phyloP scores from a whole-genome alignment of 2,888 invertebrate species.

The Nebria brevicollis region DNA sequence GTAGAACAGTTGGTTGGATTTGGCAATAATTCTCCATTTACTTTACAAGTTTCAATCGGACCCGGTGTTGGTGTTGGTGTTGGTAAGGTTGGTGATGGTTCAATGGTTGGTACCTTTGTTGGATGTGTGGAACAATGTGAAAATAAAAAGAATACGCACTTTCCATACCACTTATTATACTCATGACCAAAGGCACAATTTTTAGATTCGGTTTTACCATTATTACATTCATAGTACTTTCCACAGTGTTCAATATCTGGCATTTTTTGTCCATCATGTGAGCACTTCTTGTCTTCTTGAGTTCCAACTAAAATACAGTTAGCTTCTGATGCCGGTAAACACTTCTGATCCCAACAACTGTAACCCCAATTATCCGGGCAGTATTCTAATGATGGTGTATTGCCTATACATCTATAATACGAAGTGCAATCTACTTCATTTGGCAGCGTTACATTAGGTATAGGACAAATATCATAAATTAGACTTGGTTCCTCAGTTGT shows the following conservation, averaged over 20 bases:
- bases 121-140: slow-evolving; percentile 13
- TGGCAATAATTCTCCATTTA: slow-evolving; percentile 23
- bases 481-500: no score
- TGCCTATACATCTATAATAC: slow-evolving; percentile 21
- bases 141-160: not conserved
- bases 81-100: slow-evolving; percentile 3
- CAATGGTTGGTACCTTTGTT: slow-evolving; percentile 6
- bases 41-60: slow-evolving; percentile 13
- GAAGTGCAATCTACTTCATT: slow-evolving; percentile 19
- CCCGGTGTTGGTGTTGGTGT: not conserved
- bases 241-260: slow-evolving; percentile 7
- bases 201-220: slow-evolving; percentile 4
- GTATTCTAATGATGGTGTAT: not conserved
- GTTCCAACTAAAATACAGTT: slow-evolving; percentile 14
- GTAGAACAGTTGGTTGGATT: slow-evolving; percentile 33
- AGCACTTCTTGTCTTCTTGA: slow-evolving; percentile 16
- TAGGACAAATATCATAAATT: slow-evolving; percentile 20
- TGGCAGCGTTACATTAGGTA: slow-evolving; percentile 13
- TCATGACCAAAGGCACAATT: not conserved
- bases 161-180: slow-evolving; percentile 16
- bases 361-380: slow-evolving; percentile 23
- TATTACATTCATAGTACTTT: not conserved
- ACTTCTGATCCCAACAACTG: slow-evolving; percentile 36
- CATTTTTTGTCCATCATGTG: not conserved
- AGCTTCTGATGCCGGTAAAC: slow-evolving; percentile 13